Conservation (phyloP, 2,113 vertebrate species). For the Xiphophorus hellerii region DNA sequence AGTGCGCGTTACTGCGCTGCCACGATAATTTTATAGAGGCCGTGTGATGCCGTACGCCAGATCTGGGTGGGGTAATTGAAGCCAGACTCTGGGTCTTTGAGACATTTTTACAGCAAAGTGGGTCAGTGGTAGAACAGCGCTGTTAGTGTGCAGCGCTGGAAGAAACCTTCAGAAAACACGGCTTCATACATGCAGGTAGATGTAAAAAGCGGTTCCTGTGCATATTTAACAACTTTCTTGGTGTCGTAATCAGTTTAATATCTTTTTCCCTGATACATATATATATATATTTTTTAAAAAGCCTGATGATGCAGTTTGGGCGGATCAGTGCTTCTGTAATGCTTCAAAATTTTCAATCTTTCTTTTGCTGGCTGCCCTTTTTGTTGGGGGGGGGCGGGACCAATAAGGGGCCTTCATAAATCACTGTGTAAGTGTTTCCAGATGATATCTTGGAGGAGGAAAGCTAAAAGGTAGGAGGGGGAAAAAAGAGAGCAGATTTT, state of each 20-base stretch:
- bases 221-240: conserved; percentile 3
- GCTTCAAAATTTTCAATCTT: conserved; percentile 60
- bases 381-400: conserved; percentile 57
- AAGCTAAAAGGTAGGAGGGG: conserved; percentile 34
- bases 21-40: conserved; percentile 71
- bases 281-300: neutral
- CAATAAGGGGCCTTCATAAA: conserved; percentile 78
- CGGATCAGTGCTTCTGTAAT: conserved; percentile 51
- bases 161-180: neutral
- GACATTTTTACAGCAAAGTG: conserved; percentile 72
- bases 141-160: conserved; percentile 37
- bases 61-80: conserved; percentile 78
- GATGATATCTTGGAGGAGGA: conserved; percentile 72
- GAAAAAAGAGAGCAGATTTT: conserved; percentile 43
- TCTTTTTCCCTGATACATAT: conserved; percentile 12
- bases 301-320: conserved; percentile 17
- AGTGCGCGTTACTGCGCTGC: conserved; percentile 57
- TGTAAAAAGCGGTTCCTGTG: conserved; percentile 2
- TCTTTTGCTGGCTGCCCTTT: conserved; percentile 65
- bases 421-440: conserved; percentile 83
- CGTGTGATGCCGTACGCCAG: conserved; percentile 65
- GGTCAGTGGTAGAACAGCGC: conserved; percentile 47
- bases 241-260: conserved; percentile 19
- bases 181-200: neutral
- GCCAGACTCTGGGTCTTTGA: conserved; percentile 69